Evolutionary conservation across 2,113 vertebrate species (phyloP).

Genomic region (Asarcornis scutulata): DNA sequence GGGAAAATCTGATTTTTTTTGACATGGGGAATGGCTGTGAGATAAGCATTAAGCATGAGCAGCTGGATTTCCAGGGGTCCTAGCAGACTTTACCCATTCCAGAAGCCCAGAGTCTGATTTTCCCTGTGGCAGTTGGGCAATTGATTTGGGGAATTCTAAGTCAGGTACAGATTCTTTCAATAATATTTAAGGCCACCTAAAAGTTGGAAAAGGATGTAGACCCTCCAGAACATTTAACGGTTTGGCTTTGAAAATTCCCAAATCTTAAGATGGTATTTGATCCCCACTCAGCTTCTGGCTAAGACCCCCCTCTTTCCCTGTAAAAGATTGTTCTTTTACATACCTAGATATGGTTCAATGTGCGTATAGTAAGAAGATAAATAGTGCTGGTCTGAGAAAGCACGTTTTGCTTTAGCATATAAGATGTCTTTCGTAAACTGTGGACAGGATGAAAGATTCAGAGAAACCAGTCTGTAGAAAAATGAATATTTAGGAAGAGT

Average conservation of each 20-base stretch:
- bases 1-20: background rate
- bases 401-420: slow-evolving; percentile 70
- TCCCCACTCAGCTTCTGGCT: background rate
- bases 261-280: background rate
- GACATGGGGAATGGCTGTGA: background rate
- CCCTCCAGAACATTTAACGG: background rate
- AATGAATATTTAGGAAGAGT: background rate
- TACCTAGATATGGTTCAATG: slow-evolving; percentile 78
- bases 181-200: background rate
- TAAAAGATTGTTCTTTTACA: background rate
- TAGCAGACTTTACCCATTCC: background rate
- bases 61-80: background rate
- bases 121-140: background rate
- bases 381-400: slow-evolving; percentile 63
- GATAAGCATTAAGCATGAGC: fast-evolving
- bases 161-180: background rate
- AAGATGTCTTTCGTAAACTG: slow-evolving; percentile 67
- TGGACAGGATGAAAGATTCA: slow-evolving; percentile 73
- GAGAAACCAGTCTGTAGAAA: slow-evolving; percentile 63
- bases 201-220: background rate
- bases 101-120: background rate
- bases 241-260: background rate
- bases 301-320: background rate
- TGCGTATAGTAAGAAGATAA: slow-evolving; percentile 51
- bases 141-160: background rate